phyloP scores from a whole-genome alignment of 2,113 vertebrate species.

The Sturnira hondurensis region DNA sequence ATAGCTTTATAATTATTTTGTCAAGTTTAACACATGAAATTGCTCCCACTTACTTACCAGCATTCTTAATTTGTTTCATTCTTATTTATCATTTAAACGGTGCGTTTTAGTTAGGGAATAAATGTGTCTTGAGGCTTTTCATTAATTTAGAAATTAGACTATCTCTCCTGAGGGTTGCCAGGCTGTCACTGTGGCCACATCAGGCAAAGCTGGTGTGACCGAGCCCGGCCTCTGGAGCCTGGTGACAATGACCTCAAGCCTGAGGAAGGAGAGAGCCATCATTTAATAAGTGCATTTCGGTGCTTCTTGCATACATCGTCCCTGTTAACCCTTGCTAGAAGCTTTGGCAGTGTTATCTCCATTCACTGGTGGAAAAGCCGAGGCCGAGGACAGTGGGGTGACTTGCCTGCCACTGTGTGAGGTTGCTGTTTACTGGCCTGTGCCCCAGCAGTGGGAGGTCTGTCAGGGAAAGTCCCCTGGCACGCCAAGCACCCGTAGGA shows the following conservation, averaged over 20 bases:
- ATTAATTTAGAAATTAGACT: slow-evolving; percentile 13
- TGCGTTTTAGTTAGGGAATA: slow-evolving; percentile 31
- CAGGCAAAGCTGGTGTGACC: neutral
- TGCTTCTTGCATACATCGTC: fast-evolving
- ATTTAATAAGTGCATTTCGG: neutral
- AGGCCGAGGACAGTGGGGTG: neutral
- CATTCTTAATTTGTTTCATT: slow-evolving; percentile 54
- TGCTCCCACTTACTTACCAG: slow-evolving; percentile 42
- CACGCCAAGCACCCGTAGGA: neutral
- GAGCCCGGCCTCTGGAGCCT: neutral
- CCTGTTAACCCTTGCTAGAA: neutral
- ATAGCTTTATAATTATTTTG: slow-evolving; percentile 41
- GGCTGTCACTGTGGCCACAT: neutral
- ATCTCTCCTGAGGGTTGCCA: neutral
- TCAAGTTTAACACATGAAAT: slow-evolving; percentile 24
- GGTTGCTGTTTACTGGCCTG: neutral
- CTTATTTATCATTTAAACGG: slow-evolving; percentile 49
- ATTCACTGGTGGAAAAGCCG: neutral
- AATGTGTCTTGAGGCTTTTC: slow-evolving; percentile 50
- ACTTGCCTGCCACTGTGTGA: fast-evolving
- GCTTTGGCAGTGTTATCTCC: neutral
- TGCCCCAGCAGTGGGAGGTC: neutral
- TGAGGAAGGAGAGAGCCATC: neutral
- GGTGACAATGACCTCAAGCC: neutral
- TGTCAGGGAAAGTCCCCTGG: neutral